phyloP scores from a whole-genome alignment of 1,140 invertebrate species.

The Coelopa frigida region DNA sequence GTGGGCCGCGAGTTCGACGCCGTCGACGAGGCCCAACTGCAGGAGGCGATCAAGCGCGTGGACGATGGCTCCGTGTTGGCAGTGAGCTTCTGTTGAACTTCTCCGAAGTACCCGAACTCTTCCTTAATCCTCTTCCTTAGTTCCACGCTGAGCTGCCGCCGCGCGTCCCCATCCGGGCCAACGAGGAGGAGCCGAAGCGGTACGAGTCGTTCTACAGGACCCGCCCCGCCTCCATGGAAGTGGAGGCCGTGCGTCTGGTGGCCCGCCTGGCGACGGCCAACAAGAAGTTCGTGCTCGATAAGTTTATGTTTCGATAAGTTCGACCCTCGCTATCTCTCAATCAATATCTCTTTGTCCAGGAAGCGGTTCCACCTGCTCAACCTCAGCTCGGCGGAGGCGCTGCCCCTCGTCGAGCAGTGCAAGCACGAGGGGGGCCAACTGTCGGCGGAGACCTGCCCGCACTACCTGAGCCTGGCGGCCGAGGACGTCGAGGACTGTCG shows the following conservation, averaged over 20 bases:
- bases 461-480: slow-evolving; percentile 59
- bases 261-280: slow-evolving; percentile 51
- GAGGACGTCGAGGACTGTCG: slow-evolving; percentile 55
- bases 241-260: slow-evolving; percentile 55
- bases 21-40: slow-evolving; percentile 48
- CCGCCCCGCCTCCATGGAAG: slow-evolving; percentile 60
- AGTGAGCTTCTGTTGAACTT: slow-evolving; percentile 14
- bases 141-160: slow-evolving; percentile 56
- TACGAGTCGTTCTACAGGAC: slow-evolving; percentile 59
- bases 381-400: slow-evolving; percentile 56
- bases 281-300: slow-evolving; percentile 43
- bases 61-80: slow-evolving; percentile 21
- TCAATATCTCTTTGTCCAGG: slow-evolving; percentile 35
- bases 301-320: not conserved
- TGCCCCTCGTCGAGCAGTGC: slow-evolving; percentile 46
- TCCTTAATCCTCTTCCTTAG: slow-evolving; percentile 37
- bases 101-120: not conserved
- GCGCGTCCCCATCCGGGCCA: not conserved
- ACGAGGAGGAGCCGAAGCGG: slow-evolving; percentile 46
- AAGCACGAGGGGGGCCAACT: slow-evolving; percentile 47
- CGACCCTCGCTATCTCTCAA: not conserved
- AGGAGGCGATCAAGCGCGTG: slow-evolving; percentile 15
- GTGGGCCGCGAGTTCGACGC: slow-evolving; percentile 32
- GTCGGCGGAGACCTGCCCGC: slow-evolving; percentile 65
- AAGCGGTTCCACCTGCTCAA: slow-evolving; percentile 64